Evolutionary conservation across 2,888 invertebrate genomes (phyloP).

Genomic region (Labia minor): DNA sequence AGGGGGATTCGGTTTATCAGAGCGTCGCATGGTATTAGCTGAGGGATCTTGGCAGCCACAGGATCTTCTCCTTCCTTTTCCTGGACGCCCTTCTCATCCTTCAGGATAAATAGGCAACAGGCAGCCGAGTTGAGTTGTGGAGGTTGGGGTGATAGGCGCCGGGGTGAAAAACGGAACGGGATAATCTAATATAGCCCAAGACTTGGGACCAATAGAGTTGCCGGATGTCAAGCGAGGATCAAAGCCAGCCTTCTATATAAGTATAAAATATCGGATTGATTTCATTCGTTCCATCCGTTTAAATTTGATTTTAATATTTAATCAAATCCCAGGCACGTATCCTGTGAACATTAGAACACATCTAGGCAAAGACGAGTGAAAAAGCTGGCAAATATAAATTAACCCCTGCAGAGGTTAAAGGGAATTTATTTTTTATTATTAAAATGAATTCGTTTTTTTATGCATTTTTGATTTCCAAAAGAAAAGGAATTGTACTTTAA

Average conservation of each 20-base stretch:
- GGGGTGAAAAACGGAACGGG: neutral
- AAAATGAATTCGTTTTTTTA: neutral
- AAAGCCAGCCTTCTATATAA: neutral
- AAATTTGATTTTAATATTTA: constrained; percentile 13
- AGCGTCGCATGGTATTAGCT: neutral
- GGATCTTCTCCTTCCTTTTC: neutral
- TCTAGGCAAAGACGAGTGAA: neutral
- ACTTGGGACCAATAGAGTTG: neutral
- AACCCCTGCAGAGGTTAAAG: neutral
- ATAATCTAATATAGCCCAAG: neutral
- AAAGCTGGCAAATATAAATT: neutral
- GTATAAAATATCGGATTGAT: constrained; percentile 13
- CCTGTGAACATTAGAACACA: neutral
- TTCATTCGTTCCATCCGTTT: constrained; percentile 2
- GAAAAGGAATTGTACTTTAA: no score
- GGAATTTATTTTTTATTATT: constrained; percentile 13
- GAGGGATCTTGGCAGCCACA: neutral
- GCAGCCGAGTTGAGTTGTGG: neutral
- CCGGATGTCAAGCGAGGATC: neutral
- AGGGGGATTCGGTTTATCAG: neutral
- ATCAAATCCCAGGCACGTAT: neutral
- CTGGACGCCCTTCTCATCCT: neutral
- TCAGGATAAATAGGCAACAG: neutral
- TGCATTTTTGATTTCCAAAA: no score
- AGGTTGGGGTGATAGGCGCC: neutral